A percentile compares a stretch with the other conserved stretches of the same genome.
These are phyloP conservation scores for Pristiophorus japonicus DNA, from an alignment of 2,113 vertebrate species.

Conservation along the genomic window DNA sequence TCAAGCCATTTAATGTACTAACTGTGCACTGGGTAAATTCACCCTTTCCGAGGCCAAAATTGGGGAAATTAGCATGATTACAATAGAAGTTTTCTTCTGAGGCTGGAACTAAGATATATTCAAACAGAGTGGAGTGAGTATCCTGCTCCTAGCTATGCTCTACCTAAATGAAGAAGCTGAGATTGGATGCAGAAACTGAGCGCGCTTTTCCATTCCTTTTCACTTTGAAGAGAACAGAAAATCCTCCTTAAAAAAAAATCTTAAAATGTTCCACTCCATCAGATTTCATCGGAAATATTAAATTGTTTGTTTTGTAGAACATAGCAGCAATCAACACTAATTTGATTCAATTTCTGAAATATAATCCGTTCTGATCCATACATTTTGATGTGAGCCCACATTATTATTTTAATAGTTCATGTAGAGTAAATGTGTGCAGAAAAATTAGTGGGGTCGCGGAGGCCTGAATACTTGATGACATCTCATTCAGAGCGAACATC, in stretches of 20 bases:
- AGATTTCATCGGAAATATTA: background rate
- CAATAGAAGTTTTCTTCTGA: background rate
- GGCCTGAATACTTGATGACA: constrained; percentile 4
- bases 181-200: background rate
- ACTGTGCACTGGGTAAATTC: background rate
- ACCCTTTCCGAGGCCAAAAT: background rate
- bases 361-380: background rate
- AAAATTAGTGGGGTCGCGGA: background rate
- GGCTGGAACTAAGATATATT: background rate
- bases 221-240: background rate
- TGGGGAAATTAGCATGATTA: background rate
- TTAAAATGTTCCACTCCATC: background rate
- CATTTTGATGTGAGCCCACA: constrained; percentile 28
- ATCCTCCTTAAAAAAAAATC: background rate
- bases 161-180: background rate
- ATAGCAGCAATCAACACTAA: background rate
- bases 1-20: background rate
- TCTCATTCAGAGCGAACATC: background rate
- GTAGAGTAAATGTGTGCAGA: background rate
- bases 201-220: background rate
- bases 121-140: background rate
- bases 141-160: background rate
- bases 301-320: background rate
- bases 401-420: background rate
- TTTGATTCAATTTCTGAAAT: background rate